A percentile compares a stretch with the other conserved stretches of the same genome.
phyloP scores from a whole-genome alignment of 2,797 vertebrate species.

The Fistularia tabacaria region DNA sequence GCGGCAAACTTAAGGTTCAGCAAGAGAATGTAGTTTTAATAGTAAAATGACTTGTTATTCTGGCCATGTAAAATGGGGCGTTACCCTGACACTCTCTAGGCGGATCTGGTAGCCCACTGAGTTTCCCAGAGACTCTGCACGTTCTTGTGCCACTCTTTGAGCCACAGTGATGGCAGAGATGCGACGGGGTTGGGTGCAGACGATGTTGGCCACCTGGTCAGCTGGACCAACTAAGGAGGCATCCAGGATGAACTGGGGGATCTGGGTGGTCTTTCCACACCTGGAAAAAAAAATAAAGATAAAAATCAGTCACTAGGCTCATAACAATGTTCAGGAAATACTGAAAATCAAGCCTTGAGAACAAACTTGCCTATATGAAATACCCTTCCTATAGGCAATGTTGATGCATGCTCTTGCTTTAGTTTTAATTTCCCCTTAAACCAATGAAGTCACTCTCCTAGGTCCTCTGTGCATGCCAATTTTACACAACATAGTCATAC shows the following conservation, averaged over 20 bases:
- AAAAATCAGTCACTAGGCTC: background rate
- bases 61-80: background rate
- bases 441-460: background rate
- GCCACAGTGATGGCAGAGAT: conserved; percentile 96
- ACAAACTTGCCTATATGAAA: no score
- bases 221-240: conserved; percentile 77
- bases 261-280: conserved; percentile 97
- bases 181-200: conserved; percentile 95
- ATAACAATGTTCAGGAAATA: background rate
- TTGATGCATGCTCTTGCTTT: no score
- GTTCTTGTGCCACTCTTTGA: conserved; percentile 90
- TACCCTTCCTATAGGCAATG: no score
- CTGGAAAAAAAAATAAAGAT: conserved; percentile 55
- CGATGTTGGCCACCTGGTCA: conserved; percentile 84
- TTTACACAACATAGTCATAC: background rate
- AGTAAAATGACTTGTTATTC: no score
- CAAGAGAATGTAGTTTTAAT: no score
- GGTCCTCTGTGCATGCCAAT: background rate
- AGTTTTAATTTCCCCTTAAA: background rate
- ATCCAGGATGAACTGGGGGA: conserved; percentile 97
- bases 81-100: conserved; percentile 90
- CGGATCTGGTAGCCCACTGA: conserved; percentile 98
- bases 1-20: no score
- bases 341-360: no score
- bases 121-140: conserved; percentile 85